phyloP scores from a whole-genome alignment of 2,797 vertebrate species.

The Catamblyrhynchus diadema region DNA sequence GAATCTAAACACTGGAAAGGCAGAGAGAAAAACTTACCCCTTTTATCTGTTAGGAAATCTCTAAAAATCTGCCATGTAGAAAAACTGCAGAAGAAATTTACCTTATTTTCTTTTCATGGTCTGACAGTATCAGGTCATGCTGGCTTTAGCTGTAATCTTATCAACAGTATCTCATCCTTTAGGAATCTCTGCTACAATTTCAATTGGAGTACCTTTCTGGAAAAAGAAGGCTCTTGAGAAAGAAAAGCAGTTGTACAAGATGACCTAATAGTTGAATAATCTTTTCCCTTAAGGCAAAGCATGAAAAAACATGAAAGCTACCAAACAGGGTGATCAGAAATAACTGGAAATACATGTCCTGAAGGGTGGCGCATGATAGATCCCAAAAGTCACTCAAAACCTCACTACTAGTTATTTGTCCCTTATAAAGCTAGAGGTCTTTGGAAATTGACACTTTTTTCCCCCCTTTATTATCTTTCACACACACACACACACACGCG shows the following conservation, averaged over 20 bases:
- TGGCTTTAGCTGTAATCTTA: neutral
- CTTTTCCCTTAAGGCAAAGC: conserved; percentile 38
- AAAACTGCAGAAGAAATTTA: neutral
- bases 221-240: conserved; percentile 4
- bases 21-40: neutral
- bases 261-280: conserved; percentile 37
- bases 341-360: conserved; percentile 33
- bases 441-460: neutral
- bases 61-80: neutral
- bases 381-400: neutral
- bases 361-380: neutral
- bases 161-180: neutral
- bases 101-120: neutral
- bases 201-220: neutral
- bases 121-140: neutral
- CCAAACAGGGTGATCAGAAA: conserved; percentile 36
- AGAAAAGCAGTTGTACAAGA: neutral
- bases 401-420: neutral
- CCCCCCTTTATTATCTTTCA: neutral
- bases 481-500: neutral
- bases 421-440: neutral
- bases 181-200: neutral
- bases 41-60: neutral
- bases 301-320: conserved; percentile 31
- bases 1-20: neutral